These are phyloP conservation scores for Mungos mungo DNA, from an alignment of 2,113 vertebrate species.

Conservation along the genomic window DNA sequence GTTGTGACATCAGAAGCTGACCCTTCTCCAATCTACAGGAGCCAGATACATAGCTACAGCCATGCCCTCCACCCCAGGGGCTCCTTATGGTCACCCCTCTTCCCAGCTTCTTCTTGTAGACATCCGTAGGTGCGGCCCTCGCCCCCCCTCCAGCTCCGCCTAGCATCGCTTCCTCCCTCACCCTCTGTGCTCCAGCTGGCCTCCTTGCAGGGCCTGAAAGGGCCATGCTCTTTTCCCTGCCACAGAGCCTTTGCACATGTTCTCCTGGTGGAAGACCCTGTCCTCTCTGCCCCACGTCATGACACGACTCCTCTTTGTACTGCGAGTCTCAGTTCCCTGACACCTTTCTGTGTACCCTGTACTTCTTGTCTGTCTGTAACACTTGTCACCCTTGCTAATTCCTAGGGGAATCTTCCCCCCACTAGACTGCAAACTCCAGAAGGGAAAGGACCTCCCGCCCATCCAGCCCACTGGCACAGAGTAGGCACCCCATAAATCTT, in stretches of 20 bases:
- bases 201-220: neutral
- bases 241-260: neutral
- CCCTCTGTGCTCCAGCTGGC: neutral
- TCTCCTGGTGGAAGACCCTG: neutral
- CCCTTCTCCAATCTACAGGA: neutral
- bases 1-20: neutral
- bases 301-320: neutral
- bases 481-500: neutral
- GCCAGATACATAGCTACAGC: accelerated
- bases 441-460: neutral
- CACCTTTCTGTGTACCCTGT: no score
- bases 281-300: neutral
- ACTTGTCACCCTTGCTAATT: neutral
- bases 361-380: neutral
- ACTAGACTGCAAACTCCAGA: neutral
- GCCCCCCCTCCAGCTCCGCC: neutral
- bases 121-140: neutral
- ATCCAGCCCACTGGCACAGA: neutral
- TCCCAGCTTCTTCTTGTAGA: no score
- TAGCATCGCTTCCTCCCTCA: neutral
- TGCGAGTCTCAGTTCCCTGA: neutral
- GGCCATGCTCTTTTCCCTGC: neutral
- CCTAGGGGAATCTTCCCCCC: no score
- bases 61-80: neutral
- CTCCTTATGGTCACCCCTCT: accelerated